Evolutionary conservation across 1,140 invertebrate species (phyloP).

Genomic region (Paralvinella palmiformis): DNA sequence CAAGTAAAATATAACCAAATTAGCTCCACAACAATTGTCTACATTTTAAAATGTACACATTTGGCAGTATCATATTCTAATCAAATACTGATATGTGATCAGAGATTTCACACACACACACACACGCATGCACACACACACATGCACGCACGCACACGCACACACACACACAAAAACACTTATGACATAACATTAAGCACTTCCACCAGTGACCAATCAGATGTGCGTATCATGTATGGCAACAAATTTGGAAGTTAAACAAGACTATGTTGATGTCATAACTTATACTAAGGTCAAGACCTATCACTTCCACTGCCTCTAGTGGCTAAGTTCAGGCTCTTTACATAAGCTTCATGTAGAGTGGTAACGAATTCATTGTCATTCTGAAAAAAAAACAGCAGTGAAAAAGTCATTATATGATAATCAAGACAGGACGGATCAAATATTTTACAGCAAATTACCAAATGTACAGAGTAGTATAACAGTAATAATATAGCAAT

Average conservation of each 20-base stretch:
- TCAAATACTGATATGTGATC: too few species aligned
- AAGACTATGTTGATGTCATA: not conserved
- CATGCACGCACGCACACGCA: not conserved
- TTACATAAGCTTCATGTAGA: constrained; percentile 79
- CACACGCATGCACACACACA: not conserved
- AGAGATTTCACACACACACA: not conserved
- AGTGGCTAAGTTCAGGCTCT: constrained; percentile 27
- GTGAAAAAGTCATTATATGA: not conserved
- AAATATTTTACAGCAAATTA: not conserved
- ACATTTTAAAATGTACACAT: too few species aligned
- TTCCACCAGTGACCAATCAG: not conserved
- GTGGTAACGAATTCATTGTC: constrained; percentile 79
- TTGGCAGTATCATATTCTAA: too few species aligned
- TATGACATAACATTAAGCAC: not conserved
- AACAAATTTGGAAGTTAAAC: not conserved
- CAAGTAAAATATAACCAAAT: too few species aligned
- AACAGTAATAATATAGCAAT: not conserved
- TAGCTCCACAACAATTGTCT: too few species aligned
- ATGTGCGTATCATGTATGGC: not conserved
- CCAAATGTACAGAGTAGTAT: not conserved
- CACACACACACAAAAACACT: not conserved
- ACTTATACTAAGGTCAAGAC: not conserved
- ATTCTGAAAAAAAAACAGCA: constrained; percentile 51
- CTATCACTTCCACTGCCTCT: not conserved
- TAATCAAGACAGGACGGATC: not conserved